Evolutionary conservation across 2,113 vertebrate species (phyloP), one percentile per base, ranked within the genome.

Genomic region (Tachysurus vachellii): DNA sequence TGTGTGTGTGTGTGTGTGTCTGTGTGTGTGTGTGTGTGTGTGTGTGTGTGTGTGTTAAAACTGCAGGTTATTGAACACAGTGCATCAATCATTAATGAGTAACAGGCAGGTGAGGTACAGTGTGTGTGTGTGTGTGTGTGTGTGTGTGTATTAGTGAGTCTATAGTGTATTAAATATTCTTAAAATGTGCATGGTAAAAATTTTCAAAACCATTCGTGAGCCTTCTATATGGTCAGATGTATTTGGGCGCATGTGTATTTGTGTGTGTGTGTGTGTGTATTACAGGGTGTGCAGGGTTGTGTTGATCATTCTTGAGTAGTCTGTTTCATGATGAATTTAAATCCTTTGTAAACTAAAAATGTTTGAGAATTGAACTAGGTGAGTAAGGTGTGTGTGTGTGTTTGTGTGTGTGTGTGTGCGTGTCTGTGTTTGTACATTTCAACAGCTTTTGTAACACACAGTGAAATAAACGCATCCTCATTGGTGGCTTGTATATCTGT

Each of bases 371-470:
- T 21, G 21, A 47, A 17, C 42, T 12, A 75, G 42, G 42, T 42
- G 9, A 47, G 21, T 75, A 42, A 75, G 42, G 17, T 4, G 68
- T 17, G 28, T 68, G 28, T 70, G 28, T 70, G n/a, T 31, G 31
- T 36, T 12, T 70, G 31, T 36, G n/a, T 36, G 66, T 36, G 47
- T 54, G 23, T 17, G 26, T 56, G 76, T 31, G 26, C 19, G 50
- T 31, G 53, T 36, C 28, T 57, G 53, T 23, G 28, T 57, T 28
- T 31, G 28, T 9, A 57, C 77, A 36, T 57, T 57, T 80, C 28
- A 80, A 80, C 54, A 36, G 17, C 77, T 57, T n/a, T 80, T 80
- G n/a, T 36, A 80, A 57, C 77, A 57, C 28, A 80, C 77, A 57
- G 28, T 80, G 54, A 54, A 80, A 57, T 57, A 80, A 80, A 57